Conservation (phyloP, 2,797 vertebrate genomes). For the Meda fulgida region DNA sequence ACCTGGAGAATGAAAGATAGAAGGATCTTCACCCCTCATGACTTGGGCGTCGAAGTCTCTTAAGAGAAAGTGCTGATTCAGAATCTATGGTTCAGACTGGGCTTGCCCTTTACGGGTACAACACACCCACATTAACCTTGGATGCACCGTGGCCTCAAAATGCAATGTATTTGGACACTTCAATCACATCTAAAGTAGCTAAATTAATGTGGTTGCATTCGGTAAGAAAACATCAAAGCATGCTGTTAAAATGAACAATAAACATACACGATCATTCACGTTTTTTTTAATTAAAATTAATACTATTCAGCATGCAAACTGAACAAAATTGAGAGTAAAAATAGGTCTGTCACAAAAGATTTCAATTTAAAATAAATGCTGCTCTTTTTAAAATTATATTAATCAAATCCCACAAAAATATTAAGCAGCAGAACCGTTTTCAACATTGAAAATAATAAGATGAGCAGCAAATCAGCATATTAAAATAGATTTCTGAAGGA, state of each 20-base stretch:
- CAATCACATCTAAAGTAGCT: not conserved
- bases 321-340: too few relatives aligned
- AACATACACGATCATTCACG: too few relatives aligned
- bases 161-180: not conserved
- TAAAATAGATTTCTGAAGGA: not conserved
- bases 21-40: constrained; percentile 13
- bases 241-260: not conserved
- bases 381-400: not conserved
- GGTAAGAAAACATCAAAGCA: not conserved
- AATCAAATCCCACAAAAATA: not conserved
- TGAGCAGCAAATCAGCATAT: not conserved
- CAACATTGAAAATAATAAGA: not conserved
- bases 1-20: constrained; percentile 18
- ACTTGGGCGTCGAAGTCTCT: not conserved
- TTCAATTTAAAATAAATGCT: not conserved
- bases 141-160: not conserved
- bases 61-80: constrained; percentile 41
- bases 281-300: not conserved
- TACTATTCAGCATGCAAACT: not conserved
- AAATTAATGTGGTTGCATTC: not conserved
- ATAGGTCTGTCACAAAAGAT: not conserved
- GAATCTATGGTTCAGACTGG: constrained; percentile 23
- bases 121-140: not conserved
- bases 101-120: constrained; percentile 16
- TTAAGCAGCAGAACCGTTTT: not conserved